Conservation (phyloP, 2,888 invertebrate genomes). For the Kuschelorhynchus macadamiae region DNA sequence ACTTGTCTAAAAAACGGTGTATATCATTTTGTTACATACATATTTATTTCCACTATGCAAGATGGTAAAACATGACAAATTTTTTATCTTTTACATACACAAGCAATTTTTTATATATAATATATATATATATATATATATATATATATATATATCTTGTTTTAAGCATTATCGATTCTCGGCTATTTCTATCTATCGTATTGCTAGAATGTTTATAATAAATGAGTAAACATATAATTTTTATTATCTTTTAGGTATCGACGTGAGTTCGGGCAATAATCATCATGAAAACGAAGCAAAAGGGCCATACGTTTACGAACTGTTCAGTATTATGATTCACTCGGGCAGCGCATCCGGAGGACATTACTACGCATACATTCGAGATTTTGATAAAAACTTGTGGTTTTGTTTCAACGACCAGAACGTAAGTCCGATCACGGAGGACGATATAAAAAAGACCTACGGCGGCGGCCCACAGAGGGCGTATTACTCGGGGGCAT, state of each 20-base stretch:
- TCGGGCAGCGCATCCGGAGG: conserved; percentile 92
- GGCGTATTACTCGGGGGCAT: conserved; percentile 81
- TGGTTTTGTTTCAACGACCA: conserved; percentile 95
- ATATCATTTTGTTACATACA: no score
- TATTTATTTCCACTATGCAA: no score
- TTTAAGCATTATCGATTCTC: no score
- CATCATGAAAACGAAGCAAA: conserved; percentile 72
- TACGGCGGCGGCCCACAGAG: conserved; percentile 81
- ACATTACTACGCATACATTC: conserved; percentile 93
- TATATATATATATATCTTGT: no score
- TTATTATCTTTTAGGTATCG: conserved; percentile 71
- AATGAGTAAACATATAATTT: no score
- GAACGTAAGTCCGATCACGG: conserved; percentile 82
- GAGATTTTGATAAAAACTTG: conserved; percentile 80
- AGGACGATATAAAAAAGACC: conserved; percentile 85
- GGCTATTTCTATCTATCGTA: no score
- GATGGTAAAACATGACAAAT: no score
- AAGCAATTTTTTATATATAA: no score
- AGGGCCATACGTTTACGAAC: conserved; percentile 85
- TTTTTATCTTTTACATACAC: no score
- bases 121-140: no score
- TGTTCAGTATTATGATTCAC: conserved; percentile 94
- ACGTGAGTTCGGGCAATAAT: conserved; percentile 72
- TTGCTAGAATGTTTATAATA: no score
- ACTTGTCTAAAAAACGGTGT: no score